Evolutionary conservation across 1,140 invertebrate species (phyloP), one percentile per base, ranked within the genome.

Genomic region (Procambarus clarkii): DNA sequence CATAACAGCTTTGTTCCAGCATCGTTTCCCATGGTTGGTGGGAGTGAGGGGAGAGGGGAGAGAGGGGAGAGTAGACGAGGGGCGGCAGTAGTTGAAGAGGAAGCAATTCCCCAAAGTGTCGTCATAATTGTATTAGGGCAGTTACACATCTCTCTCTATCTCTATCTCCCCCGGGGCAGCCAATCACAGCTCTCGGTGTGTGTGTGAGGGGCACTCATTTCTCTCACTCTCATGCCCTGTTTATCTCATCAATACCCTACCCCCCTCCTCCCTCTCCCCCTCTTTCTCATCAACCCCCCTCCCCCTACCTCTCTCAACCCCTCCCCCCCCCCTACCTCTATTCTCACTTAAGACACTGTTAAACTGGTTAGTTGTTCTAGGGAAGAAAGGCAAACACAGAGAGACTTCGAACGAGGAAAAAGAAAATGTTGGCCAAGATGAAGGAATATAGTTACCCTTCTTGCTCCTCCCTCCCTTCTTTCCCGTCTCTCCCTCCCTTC

Each of bases 81-180:
- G n/a, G n/a, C n/a, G n/a, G n/a, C n/a, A n/a, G n/a, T n/a, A 21
- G 84, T 46, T 50, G 82, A 74, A 79, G 80, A 54, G 81, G 48
- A 60, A 77, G 58, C 81, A 84, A 88, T 74, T 74, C 77, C 86
- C 86, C 76, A 46, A 88, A 88, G 77, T 80, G 86, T 80, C 86
- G 77, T 88, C 60, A 81, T 88, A 88, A 88, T 88, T 88, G 86
- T 78, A 88, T 88, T 82, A 81, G 76, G 86, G 46, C 77, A 69
- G 64, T 88, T 82, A 78, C 79, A 82, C 64, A 54, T 8, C 50
- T 54, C 50, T 11, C 50, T 11, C 50, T 11, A 8, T 54, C 50
- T 2, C 45, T 82, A 60, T 82, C 86, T 74, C 79, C 79, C 79
- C n/a, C 54, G 24, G 77, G 77, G 44, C 86, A 64, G 77, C 86